Conservation (phyloP, 2,797 vertebrate genomes). For the Micromesistius poutassou region DNA sequence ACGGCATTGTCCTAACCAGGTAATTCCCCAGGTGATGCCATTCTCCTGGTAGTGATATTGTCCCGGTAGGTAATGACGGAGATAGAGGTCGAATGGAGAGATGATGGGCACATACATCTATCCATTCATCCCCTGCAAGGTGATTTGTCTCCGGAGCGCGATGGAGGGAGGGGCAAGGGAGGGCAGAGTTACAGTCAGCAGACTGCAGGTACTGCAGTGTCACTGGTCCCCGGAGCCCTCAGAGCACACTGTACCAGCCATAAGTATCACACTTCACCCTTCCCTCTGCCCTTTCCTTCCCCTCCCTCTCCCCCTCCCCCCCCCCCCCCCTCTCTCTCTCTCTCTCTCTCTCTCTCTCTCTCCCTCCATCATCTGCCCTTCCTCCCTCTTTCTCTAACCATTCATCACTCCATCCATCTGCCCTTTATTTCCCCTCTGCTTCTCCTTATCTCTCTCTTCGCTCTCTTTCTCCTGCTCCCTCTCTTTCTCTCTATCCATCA, state of each 20-base stretch:
- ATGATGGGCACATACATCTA: constrained; percentile 2
- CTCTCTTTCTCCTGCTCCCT: too few relatives aligned
- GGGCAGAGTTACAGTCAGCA: constrained; percentile 14
- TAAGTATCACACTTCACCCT: not conserved
- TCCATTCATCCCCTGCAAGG: constrained; percentile 37
- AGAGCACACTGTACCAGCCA: not conserved
- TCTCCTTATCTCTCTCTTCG: too few relatives aligned
- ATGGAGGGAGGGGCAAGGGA: constrained; percentile 26
- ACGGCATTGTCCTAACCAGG: too few relatives aligned
- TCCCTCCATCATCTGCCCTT: not conserved
- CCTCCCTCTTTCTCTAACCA: not conserved
- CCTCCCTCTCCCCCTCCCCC: not conserved
- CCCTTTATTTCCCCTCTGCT: constrained; percentile 5
- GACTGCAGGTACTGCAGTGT: constrained; percentile 52
- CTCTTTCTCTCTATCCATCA: not conserved
- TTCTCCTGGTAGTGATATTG: too few relatives aligned
- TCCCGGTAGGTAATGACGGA: not conserved
- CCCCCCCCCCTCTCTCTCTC: not conserved
- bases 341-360: not conserved
- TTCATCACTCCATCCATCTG: constrained; percentile 45
- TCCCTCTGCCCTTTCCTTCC: not conserved
- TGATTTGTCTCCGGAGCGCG: constrained; percentile 47
- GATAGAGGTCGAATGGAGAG: not conserved
- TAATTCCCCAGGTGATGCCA: too few relatives aligned
- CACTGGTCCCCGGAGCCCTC: constrained; percentile 32